A percentile compares a stretch with the other conserved stretches of the same genome.
These are phyloP conservation scores for Zaprionus bogoriensis DNA, from an alignment of 2,888 invertebrate genomes.

Conservation along the genomic window DNA sequence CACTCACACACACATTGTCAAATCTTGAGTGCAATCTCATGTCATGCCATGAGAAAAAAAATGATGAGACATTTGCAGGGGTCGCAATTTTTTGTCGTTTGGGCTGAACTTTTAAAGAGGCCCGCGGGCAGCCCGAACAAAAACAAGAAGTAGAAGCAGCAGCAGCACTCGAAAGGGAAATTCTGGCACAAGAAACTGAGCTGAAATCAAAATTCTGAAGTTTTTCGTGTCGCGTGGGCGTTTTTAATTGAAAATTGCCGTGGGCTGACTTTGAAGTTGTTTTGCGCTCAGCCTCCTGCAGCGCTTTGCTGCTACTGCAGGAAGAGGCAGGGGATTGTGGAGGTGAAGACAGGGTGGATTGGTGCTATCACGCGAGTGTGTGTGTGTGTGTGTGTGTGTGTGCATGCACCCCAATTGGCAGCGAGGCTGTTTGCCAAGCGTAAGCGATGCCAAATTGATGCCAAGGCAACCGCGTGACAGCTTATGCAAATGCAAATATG, in stretches of 20 bases:
- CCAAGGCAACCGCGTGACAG: slow-evolving; percentile 58
- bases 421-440: slow-evolving; percentile 60
- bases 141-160: too few relatives aligned
- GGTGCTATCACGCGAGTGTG: too few relatives aligned
- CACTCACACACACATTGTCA: slow-evolving; percentile 23
- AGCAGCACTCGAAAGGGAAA: too few relatives aligned
- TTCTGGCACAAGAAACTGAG: too few relatives aligned
- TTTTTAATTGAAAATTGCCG: slow-evolving; percentile 75
- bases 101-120: slow-evolving; percentile 47
- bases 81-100: too few relatives aligned
- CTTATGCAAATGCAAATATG: slow-evolving; percentile 52
- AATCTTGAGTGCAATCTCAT: slow-evolving; percentile 70
- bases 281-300: neutral
- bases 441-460: slow-evolving; percentile 69
- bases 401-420: slow-evolving; percentile 11
- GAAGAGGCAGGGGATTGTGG: neutral
- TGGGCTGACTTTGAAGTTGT: slow-evolving; percentile 69
- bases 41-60: slow-evolving; percentile 46
- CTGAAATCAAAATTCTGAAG: slow-evolving; percentile 22
- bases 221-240: slow-evolving; percentile 48
- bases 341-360: too few relatives aligned
- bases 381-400: too few relatives aligned
- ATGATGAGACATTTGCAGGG: slow-evolving; percentile 16
- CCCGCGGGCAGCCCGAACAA: slow-evolving; percentile 29
- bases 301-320: neutral